Base-by-base conservation (phyloP, 2,797 vertebrate genomes). In the Arctocebus calabarensis region DNA sequence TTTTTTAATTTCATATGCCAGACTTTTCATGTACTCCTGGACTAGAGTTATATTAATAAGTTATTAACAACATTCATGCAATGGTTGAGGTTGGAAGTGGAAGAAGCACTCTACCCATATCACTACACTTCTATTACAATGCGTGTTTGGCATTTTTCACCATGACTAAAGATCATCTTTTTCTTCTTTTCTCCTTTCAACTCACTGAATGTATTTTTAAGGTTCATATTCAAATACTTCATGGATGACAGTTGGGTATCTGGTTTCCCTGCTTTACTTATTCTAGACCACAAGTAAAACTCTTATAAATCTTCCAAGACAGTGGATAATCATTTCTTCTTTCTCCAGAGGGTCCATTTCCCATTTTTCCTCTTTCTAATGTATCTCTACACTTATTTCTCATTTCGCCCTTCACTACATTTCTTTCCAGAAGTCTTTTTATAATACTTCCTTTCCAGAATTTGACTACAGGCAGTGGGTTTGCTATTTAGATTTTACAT, bases 211-310 rank as follows among this genome's bases (percentile, higher is more conserved):
- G 68, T 45, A 57, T 79, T 95, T 87, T 85, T 88, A 43, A 77
- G 12, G 61, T 78, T 94, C 64, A 90, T 40, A 32, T 34, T 94
- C 25, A 88, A 92, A 88, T 13, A 62, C 71, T 88, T 93, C 87
- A 64, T 17, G 6, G 12, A 70, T 71, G 66, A 83, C 43, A 78
- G 2, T 37, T 64, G 10, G 22, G 1, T 88, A 79, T 88, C 52
- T 81, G 52, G 7, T 45, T 92, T 68, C 34, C 12, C 7, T 52
- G 77, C 37, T 59, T 90, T 84, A 37, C 32, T 70, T 94, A 71
- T 94, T 62, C 25, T 85, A 13, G 16, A 64, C 14, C 70, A 55
- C 5, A 92, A 71, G 20, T 71, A 79, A 82, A 96, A 32, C 5
- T 64, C 75, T 84, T 68, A 14, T 34, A 91, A 92, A 94, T 87